These are phyloP conservation scores for Bombylius major DNA, from an alignment of 2,888 invertebrate species.

Conservation along the genomic window DNA sequence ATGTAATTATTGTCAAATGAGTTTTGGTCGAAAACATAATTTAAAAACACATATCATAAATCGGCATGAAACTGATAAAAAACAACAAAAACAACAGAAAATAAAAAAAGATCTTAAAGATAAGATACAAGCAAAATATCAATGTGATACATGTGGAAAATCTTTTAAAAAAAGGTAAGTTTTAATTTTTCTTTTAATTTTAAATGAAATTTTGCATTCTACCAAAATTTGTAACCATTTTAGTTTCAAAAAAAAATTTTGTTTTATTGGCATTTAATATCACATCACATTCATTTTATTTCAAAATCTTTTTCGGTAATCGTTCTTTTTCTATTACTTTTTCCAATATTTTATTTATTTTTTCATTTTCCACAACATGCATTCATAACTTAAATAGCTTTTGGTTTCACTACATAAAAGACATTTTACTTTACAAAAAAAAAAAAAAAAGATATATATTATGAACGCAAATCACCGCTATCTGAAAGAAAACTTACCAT, in stretches of 20 bases:
- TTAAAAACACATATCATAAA: slow-evolving; percentile 46
- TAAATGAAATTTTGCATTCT: no score
- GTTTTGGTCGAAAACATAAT: slow-evolving; percentile 54
- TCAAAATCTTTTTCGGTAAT: no score
- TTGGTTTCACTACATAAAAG: no score
- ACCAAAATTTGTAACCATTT: no score
- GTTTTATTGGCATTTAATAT: no score
- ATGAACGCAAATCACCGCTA: slow-evolving; percentile 15
- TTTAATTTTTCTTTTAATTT: not conserved
- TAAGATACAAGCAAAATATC: slow-evolving; percentile 9
- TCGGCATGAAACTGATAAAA: slow-evolving; percentile 36
- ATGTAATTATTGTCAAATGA: slow-evolving; percentile 49
- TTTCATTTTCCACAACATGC: slow-evolving; percentile 3
- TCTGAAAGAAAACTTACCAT: slow-evolving; percentile 14
- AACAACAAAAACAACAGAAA: not conserved
- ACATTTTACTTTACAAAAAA: no score
- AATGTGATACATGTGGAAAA: slow-evolving; percentile 39
- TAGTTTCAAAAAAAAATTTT: no score
- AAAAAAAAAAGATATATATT: no score
- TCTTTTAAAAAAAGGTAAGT: slow-evolving; percentile 40
- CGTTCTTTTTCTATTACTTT: no score
- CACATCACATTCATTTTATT: no score
- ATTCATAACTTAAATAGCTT: slow-evolving; percentile 8
- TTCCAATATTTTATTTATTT: no score
- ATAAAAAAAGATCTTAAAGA: not conserved